Percentiles rank a stretch among this genome's conserved stretches.
phyloP scores from a whole-genome alignment of 2,113 vertebrate genomes.

The Motacilla tschutschensis region DNA sequence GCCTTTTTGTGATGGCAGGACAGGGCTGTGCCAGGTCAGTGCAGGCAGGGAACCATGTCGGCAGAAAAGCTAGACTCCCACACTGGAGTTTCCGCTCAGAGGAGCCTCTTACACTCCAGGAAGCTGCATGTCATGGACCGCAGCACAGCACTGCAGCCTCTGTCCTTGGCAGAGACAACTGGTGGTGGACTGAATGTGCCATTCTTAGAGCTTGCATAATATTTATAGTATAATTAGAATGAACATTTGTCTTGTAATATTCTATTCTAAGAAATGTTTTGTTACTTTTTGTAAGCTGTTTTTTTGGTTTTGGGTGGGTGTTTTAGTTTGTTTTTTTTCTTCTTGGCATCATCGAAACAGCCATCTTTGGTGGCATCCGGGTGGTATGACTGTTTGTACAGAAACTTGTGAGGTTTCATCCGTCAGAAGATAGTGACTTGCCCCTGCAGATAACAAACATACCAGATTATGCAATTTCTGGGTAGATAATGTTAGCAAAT shows the following conservation, averaged over 20 bases:
- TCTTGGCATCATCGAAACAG: constrained; percentile 58
- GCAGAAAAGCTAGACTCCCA: background rate
- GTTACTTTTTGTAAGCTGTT: background rate
- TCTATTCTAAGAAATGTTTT: background rate
- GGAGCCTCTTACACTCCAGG: background rate
- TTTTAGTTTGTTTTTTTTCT: background rate
- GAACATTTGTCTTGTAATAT: background rate
- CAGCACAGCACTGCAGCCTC: background rate
- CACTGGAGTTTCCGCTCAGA: accelerated
- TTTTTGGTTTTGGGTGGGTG: background rate
- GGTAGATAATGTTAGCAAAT: background rate
- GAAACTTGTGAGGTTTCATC: constrained; percentile 71
- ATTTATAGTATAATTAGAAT: background rate
- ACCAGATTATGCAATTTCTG: constrained; percentile 13
- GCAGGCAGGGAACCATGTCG: accelerated
- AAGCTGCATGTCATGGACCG: accelerated
- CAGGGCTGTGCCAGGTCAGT: background rate
- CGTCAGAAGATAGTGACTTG: constrained; percentile 71
- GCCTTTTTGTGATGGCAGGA: background rate
- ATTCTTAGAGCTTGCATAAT: background rate
- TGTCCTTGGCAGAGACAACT: background rate
- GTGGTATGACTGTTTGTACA: constrained; percentile 60
- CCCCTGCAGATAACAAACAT: constrained; percentile 38
- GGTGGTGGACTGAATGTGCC: accelerated
- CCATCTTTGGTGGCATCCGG: constrained; percentile 62